Evolutionary conservation across 2,888 invertebrate species (phyloP).

Genomic region (Caenorhabditis drosophilae): DNA sequence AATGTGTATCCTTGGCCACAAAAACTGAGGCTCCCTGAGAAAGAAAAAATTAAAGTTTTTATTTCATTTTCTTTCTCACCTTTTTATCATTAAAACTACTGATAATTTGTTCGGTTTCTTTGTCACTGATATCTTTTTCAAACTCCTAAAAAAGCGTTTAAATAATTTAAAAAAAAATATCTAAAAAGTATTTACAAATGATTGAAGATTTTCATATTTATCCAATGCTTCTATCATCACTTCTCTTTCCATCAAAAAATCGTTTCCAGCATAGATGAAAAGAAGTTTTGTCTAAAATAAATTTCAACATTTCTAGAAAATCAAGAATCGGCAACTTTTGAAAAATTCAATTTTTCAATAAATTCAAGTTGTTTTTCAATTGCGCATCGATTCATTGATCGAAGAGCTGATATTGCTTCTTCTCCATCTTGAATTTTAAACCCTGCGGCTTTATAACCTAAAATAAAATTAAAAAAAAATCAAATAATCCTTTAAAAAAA

Average conservation of each 20-base stretch:
- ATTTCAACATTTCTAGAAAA: too few relatives aligned
- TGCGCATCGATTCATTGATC: slow-evolving; percentile 23
- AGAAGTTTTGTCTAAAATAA: background rate
- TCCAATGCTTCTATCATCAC: slow-evolving; percentile 31
- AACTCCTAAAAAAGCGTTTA: background rate
- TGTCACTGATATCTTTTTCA: background rate
- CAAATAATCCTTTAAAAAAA: too few relatives aligned
- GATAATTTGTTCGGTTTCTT: background rate
- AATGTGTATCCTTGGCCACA: slow-evolving; percentile 37
- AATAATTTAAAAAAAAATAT: background rate
- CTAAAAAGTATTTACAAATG: slow-evolving; percentile 10
- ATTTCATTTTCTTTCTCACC: background rate
- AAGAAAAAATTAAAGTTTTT: background rate
- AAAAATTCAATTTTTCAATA: slow-evolving; percentile 32
- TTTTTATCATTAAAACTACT: background rate
- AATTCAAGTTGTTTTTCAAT: slow-evolving; percentile 21
- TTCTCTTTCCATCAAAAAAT: slow-evolving; percentile 37
- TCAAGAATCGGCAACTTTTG: too few relatives aligned
- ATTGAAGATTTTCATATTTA: slow-evolving; percentile 20
- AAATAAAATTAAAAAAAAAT: too few relatives aligned
- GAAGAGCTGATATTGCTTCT: slow-evolving; percentile 30
- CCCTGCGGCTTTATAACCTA: slow-evolving; percentile 15
- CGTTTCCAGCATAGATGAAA: slow-evolving; percentile 26
- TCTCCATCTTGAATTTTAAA: slow-evolving; percentile 30
- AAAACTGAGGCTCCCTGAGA: slow-evolving; percentile 32